phyloP scores from a whole-genome alignment of 2,797 vertebrate species.

The Anabas testudineus region DNA sequence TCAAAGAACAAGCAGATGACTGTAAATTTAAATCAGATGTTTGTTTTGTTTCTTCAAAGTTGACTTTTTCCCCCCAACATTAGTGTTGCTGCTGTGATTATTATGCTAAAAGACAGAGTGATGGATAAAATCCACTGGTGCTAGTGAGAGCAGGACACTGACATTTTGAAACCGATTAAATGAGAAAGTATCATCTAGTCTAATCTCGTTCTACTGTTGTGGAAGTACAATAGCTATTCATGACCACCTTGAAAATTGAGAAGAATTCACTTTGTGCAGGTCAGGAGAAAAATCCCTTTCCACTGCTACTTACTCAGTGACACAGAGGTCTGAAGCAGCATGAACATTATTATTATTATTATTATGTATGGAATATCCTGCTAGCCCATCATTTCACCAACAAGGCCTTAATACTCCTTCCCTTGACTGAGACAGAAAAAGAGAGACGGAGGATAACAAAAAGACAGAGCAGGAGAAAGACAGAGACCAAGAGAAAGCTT shows the following conservation, averaged over 20 bases:
- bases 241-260: conserved; percentile 30
- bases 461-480: conserved; percentile 20
- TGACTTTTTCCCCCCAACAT: conserved; percentile 61
- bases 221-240: conserved; percentile 32
- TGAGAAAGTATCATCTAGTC: conserved; percentile 12
- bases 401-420: conserved; percentile 32
- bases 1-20: conserved; percentile 47
- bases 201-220: conserved; percentile 3
- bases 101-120: conserved; percentile 37
- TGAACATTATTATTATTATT: conserved; percentile 69
- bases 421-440: conserved; percentile 19
- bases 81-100: conserved; percentile 40
- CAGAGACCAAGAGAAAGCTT: conserved; percentile 64
- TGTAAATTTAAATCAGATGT: conserved; percentile 66
- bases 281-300: conserved; percentile 33
- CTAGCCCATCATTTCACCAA: conserved; percentile 55
- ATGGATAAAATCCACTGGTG: conserved; percentile 37
- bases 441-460: conserved; percentile 28
- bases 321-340: conserved; percentile 35
- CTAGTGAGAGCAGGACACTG: conserved; percentile 13
- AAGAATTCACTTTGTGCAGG: background rate
- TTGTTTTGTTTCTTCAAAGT: conserved; percentile 45
- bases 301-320: conserved; percentile 49
- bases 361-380: conserved; percentile 49
- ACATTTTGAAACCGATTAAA: conserved; percentile 40